Evolutionary conservation across 2,113 vertebrate species (phyloP), one percentile per base, ranked within the genome.

Genomic region (Sinocyclocheilus grahami): DNA sequence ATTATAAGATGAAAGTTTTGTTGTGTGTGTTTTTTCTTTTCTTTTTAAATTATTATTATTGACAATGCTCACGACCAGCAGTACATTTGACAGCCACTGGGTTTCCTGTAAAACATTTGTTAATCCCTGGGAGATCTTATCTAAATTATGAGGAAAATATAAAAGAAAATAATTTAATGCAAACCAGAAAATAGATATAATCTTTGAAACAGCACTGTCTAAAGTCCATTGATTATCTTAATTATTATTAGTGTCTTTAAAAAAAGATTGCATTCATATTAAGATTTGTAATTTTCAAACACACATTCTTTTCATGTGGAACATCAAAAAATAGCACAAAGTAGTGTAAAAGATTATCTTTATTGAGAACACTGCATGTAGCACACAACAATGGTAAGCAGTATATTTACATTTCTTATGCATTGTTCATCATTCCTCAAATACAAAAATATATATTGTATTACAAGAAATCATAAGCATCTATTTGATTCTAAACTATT

Each of bases 341-440:
- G 8, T 58, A 16, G 55, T 87, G 48, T 30, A 48, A 86, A 72
- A 53, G 1, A 65, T 55, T 14, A 13, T 20, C 33, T 88, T 88
- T 88, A 88, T 88, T 88, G 55, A 18, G 16, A 78, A 58, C 33
- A 76, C 9, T 75, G 3, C 48, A 13, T 60, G 4, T 62, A 20
- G 27, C 13, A 78, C 14, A 76, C 5, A 75, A 24, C 82, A 84
- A 12, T 71, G 33, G 16, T 33, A 72, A 42, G 55, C 63, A 33
- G 22, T 51, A 51, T 9, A 71, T 69, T 51, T 74, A 14, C n/a
- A 78, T 22, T 14, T 48, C 18, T 20, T 39, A 39, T 71, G 8
- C 30, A 71, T 69, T 7, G 27, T 46, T 75, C 51, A 27, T 27
- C 27, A 55, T 33, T 77, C 4, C 18, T 55, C 9, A 7, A 39